phyloP scores from a whole-genome alignment of 2,113 vertebrate genomes.

The Dasypus novemcinctus region DNA sequence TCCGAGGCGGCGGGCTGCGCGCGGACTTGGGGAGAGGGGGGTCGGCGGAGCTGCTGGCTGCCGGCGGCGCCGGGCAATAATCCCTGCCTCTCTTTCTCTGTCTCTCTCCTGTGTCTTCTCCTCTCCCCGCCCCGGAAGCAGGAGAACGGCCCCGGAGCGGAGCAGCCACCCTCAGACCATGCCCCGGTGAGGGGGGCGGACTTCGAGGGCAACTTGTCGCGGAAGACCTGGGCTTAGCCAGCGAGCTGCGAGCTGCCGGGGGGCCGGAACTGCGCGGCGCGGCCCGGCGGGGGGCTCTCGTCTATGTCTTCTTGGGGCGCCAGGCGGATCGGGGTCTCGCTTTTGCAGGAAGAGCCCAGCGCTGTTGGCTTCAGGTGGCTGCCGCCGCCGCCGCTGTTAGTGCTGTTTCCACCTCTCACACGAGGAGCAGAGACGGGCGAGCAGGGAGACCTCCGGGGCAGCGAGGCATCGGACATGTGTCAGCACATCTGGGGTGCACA shows the following conservation, averaged over 20 bases:
- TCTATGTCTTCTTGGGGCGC: slow-evolving; percentile 86
- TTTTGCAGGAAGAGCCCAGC: slow-evolving; percentile 77
- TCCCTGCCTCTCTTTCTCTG: slow-evolving; percentile 51
- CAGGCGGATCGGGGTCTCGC: slow-evolving; percentile 80
- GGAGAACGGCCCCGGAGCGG: slow-evolving; percentile 24
- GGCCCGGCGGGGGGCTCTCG: slow-evolving; percentile 76
- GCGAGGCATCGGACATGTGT: slow-evolving; percentile 88
- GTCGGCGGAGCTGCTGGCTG: slow-evolving; percentile 42
- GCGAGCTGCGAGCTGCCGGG: slow-evolving; percentile 58
- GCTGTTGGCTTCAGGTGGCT: slow-evolving; percentile 75
- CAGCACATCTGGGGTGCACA: slow-evolving; percentile 90
- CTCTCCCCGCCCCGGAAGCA: slow-evolving; percentile 20
- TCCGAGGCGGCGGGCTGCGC: background rate
- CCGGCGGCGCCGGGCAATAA: slow-evolving; percentile 53
- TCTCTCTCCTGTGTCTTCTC: slow-evolving; percentile 13
- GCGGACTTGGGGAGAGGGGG: slow-evolving; percentile 41
- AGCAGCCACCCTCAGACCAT: slow-evolving; percentile 58
- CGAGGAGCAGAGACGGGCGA: slow-evolving; percentile 66
- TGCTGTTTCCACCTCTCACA: background rate
- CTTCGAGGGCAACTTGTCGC: slow-evolving; percentile 79
- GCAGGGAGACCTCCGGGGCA: slow-evolving; percentile 78
- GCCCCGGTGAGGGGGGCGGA: slow-evolving; percentile 78
- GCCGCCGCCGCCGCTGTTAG: slow-evolving; percentile 28
- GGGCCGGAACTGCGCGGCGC: slow-evolving; percentile 47
- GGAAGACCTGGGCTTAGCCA: slow-evolving; percentile 71